These are phyloP conservation scores for Gracilinanus agilis DNA, from an alignment of 2,113 vertebrate species.

Conservation along the genomic window DNA sequence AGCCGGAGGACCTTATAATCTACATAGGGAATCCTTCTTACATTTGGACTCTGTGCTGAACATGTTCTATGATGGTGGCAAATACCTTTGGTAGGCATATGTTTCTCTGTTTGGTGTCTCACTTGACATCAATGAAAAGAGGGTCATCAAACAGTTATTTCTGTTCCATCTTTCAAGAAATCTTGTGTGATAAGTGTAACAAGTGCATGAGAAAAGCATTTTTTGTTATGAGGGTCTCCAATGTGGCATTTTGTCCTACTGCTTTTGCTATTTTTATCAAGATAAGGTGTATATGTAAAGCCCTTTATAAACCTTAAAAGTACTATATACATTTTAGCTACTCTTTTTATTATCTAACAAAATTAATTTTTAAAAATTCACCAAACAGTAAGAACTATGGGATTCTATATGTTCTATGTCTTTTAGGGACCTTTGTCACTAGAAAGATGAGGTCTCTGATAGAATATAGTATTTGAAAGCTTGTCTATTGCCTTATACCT, in stretches of 20 bases:
- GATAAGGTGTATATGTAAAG: neutral
- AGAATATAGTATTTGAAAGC: neutral
- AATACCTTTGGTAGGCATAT: neutral
- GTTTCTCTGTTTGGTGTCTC: neutral
- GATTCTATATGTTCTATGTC: neutral
- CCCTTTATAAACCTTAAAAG: neutral
- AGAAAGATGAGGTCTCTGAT: neutral
- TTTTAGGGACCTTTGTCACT: neutral
- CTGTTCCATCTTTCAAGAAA: neutral
- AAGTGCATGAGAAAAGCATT: neutral
- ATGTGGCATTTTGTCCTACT: neutral
- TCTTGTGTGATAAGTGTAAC: neutral
- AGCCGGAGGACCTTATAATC: neutral
- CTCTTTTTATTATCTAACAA: neutral
- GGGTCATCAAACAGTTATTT: neutral
- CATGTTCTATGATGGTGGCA: neutral
- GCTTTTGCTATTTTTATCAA: neutral
- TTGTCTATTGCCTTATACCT: neutral
- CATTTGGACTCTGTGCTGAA: neutral
- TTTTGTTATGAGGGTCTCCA: neutral
- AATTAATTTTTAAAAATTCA: neutral
- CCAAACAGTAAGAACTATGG: neutral
- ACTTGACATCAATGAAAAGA: neutral
- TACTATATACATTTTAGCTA: neutral
- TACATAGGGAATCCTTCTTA: neutral